Base-by-base conservation (phyloP, 2,113 vertebrate species). In the Forbesichthys papilliferus region DNA sequence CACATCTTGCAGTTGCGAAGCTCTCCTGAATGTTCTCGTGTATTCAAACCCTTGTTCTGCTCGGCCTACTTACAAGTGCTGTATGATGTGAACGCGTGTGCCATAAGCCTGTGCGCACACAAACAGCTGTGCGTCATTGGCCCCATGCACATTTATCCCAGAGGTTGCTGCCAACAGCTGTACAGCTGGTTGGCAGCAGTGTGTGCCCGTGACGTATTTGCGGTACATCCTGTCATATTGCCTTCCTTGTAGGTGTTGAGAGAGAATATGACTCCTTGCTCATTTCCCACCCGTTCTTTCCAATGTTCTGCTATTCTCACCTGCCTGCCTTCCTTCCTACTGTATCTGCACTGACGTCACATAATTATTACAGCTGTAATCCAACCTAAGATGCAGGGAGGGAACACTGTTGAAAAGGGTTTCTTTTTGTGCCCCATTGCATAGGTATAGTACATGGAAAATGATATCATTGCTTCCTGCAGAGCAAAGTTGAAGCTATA, bases 131-230 rank as follows among this genome's bases (percentile, higher is more conserved):
- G 36, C 7, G 5, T 42, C 36, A 42, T 42, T 8, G 36, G 7
- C 36, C 5, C 7, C 4, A 5, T 6, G 36, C 36, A 42, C 7
- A 42, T 42, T 6, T 42, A 6, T 42, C 5, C 36, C 7, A 1
- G 36, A 42, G 36, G 36, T 42, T 42, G 7, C 7, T 6, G 36
- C 36, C 36, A 42, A 27, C 27, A 27, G 27, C 27, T 42, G 36
- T 5, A 5, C 36, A 6, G 36, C 36, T 6, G 36, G 36, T 77
- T 84, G 79, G 78, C 83, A 54, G 73, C 51, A 47, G 42, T 20
- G 68, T 48, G 20, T 49, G 18, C 4, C 66, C 69, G 65, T 74
- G 80, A 80, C 78, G 27, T 66, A 65, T 64, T 83, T 64, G 61
- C 68, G 49, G 33, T 63, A 48, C 48, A 61, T 36, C 6, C 70